Percentiles rank a stretch among this genome's conserved stretches.
These are phyloP conservation scores for Hyposoter didymator DNA, from an alignment of 2,888 invertebrate genomes.

Conservation along the genomic window DNA sequence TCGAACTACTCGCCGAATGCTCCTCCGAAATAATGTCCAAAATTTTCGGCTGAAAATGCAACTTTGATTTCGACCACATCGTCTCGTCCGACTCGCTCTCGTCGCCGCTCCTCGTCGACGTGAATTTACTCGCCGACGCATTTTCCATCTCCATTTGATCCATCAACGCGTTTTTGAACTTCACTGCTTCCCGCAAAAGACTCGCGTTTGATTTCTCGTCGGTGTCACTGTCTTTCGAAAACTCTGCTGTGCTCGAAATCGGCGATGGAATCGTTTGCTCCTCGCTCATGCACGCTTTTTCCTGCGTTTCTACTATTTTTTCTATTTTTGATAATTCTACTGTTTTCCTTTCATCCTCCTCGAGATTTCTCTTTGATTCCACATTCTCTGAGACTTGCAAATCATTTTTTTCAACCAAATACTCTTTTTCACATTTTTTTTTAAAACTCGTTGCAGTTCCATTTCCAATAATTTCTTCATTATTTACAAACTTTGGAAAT, in stretches of 20 bases:
- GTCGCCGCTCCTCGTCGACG: conserved; percentile 28
- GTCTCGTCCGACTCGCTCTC: conserved; percentile 51
- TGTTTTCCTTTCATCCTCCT: background rate
- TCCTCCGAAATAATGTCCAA: conserved; percentile 79
- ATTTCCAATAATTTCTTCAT: background rate
- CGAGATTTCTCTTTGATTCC: background rate
- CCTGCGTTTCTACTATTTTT: background rate
- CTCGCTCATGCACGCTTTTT: background rate
- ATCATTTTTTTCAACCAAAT: background rate
- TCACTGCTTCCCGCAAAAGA: conserved; percentile 74
- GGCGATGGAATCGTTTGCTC: conserved; percentile 41
- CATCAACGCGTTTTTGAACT: conserved; percentile 72
- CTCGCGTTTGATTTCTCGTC: conserved; percentile 72
- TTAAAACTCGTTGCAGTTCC: background rate
- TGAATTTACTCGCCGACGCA: background rate
- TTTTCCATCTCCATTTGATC: conserved; percentile 68
- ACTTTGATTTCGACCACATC: conserved; percentile 49
- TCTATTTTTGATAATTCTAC: background rate
- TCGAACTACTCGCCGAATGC: conserved; percentile 74
- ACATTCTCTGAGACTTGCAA: rapidly evolving
- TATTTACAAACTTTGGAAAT: background rate
- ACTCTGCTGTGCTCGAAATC: conserved; percentile 69
- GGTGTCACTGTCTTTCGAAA: conserved; percentile 71
- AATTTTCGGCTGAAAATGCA: conserved; percentile 70
- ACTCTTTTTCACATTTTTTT: background rate